phyloP scores from a whole-genome alignment of 2,113 vertebrate genomes.

The Heteronetta atricapilla region DNA sequence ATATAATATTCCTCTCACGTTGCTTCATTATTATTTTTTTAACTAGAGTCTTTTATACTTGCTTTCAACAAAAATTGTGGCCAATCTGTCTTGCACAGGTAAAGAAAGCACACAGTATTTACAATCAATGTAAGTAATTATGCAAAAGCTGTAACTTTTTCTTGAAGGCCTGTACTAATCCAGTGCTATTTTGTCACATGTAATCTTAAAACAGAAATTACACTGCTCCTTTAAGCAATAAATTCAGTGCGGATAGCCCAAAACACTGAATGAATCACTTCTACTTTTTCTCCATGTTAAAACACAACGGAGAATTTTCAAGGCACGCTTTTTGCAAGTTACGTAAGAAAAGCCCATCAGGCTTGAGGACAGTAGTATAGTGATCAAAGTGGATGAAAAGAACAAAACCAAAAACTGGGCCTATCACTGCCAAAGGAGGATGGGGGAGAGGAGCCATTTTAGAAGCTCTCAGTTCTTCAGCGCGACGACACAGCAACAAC shows the following conservation, averaged over 20 bases:
- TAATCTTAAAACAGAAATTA: background rate
- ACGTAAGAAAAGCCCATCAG: background rate
- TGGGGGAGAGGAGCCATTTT: slow-evolving; percentile 25
- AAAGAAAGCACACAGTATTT: background rate
- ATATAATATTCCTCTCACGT: background rate
- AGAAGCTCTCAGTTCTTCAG: background rate
- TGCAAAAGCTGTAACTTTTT: background rate
- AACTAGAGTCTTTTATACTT: background rate
- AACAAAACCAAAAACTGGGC: background rate
- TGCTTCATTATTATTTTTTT: background rate
- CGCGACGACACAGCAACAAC: background rate
- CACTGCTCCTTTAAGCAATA: background rate
- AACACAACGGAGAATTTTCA: background rate
- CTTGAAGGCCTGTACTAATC: background rate
- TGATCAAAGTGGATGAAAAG: background rate
- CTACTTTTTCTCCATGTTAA: background rate
- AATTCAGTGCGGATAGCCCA: background rate
- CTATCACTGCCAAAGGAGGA: background rate
- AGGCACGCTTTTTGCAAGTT: background rate
- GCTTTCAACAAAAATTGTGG: background rate
- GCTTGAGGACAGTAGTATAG: background rate
- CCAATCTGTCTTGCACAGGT: background rate
- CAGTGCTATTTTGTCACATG: background rate
- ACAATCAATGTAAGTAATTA: background rate
- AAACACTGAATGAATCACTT: background rate